Evolutionary conservation across 2,797 vertebrate genomes (phyloP).

Genomic region (Tinamus major): DNA sequence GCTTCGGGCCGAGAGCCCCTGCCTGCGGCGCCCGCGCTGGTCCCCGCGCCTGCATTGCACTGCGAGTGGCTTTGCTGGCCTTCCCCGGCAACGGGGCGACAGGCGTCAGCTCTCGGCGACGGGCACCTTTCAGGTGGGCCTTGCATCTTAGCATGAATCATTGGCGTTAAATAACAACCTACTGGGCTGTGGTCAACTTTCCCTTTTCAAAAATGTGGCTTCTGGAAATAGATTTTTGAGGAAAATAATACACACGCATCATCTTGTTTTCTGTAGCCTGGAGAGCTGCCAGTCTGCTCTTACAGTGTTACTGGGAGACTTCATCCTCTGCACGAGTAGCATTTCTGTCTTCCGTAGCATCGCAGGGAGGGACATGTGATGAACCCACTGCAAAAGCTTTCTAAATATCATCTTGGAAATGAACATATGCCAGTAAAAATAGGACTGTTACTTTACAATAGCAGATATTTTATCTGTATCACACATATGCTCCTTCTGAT

Average conservation of each 20-base stretch:
- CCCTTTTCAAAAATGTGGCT: no score
- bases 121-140: background rate
- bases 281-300: background rate
- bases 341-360: background rate
- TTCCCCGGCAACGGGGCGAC: background rate
- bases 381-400: background rate
- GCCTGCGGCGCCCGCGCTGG: background rate
- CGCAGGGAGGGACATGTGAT: background rate
- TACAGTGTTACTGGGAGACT: background rate
- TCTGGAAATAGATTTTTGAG: background rate
- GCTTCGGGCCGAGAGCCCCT: background rate
- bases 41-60: background rate
- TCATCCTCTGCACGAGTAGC: background rate
- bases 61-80: conserved; percentile 2
- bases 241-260: background rate
- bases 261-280: background rate
- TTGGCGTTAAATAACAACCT: no score
- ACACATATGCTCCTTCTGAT: background rate
- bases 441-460: background rate
- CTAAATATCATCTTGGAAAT: background rate
- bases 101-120: background rate
- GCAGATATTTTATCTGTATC: background rate
- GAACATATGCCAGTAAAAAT: background rate
- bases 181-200: no score
- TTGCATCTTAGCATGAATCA: background rate